Evolutionary conservation across 1,140 invertebrate genomes (phyloP).

Genomic region (Sminthurides bifidus): DNA sequence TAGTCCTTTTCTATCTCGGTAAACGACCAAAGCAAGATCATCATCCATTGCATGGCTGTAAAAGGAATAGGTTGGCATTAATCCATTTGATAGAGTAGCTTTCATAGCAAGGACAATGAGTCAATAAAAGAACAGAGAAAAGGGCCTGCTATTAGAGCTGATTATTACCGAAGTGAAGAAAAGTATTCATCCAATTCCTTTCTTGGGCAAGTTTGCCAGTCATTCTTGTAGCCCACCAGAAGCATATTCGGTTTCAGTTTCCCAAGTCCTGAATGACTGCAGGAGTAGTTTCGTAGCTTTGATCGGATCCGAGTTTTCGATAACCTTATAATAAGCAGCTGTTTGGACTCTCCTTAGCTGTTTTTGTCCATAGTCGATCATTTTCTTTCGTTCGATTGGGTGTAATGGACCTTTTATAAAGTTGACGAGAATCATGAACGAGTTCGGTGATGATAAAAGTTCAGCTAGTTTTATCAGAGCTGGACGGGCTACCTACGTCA

Average conservation of each 20-base stretch:
- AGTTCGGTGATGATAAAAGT: slow-evolving; percentile 84
- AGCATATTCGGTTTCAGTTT: slow-evolving; percentile 87
- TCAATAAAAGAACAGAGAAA: no score
- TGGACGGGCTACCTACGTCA: slow-evolving; percentile 48
- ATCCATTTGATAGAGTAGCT: no score
- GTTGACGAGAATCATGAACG: slow-evolving; percentile 80
- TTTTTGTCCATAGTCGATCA: slow-evolving; percentile 51
- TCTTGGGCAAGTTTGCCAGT: slow-evolving; percentile 63
- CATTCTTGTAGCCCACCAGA: slow-evolving; percentile 83
- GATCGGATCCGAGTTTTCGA: slow-evolving; percentile 65
- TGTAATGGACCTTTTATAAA: slow-evolving; percentile 56
- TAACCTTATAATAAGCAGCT: slow-evolving; percentile 75
- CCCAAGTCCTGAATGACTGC: slow-evolving; percentile 72
- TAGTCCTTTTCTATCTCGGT: no score
- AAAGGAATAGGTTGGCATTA: no score
- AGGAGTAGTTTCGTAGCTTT: slow-evolving; percentile 63
- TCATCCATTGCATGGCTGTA: no score
- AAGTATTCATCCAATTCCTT: slow-evolving; percentile 76
- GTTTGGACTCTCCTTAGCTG: slow-evolving; percentile 65
- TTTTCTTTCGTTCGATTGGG: slow-evolving; percentile 48
- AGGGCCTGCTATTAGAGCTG: no score
- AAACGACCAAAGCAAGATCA: no score
- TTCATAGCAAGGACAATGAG: no score
- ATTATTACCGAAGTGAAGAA: no score
- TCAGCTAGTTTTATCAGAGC: slow-evolving; percentile 80